These are phyloP conservation scores for Callospermophilus lateralis DNA, from an alignment of 2,113 vertebrate genomes.

Conservation along the genomic window DNA sequence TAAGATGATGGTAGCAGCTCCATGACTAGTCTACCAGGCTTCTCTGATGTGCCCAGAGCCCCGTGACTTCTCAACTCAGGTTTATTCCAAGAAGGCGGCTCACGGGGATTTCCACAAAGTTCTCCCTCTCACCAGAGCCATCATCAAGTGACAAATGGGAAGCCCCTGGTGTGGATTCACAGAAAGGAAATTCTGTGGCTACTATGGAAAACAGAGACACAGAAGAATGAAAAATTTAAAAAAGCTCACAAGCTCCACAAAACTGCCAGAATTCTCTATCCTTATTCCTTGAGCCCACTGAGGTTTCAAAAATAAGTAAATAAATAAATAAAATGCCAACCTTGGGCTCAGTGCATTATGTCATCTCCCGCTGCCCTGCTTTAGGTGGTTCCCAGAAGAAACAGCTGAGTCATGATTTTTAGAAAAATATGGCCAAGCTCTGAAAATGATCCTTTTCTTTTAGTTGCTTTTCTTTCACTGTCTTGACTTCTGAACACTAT, in stretches of 20 bases:
- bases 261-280: background rate
- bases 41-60: background rate
- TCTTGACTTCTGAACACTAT: conserved; percentile 12
- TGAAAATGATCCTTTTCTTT: background rate
- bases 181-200: background rate
- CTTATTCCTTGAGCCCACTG: background rate
- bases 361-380: background rate
- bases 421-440: background rate
- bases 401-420: background rate
- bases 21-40: background rate
- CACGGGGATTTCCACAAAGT: conserved; percentile 59
- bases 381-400: background rate
- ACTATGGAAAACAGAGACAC: background rate
- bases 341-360: background rate
- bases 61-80: background rate
- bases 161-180: background rate
- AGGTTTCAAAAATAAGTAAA: background rate
- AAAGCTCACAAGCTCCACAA: background rate
- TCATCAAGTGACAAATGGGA: background rate
- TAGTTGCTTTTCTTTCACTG: background rate
- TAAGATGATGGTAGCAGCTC: background rate
- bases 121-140: conserved; percentile 4
- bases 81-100: conserved; percentile 15
- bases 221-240: background rate
- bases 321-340: background rate